Evolutionary conservation across 2,888 invertebrate genomes (phyloP).

Genomic region (Yponomeuta evonymella): DNA sequence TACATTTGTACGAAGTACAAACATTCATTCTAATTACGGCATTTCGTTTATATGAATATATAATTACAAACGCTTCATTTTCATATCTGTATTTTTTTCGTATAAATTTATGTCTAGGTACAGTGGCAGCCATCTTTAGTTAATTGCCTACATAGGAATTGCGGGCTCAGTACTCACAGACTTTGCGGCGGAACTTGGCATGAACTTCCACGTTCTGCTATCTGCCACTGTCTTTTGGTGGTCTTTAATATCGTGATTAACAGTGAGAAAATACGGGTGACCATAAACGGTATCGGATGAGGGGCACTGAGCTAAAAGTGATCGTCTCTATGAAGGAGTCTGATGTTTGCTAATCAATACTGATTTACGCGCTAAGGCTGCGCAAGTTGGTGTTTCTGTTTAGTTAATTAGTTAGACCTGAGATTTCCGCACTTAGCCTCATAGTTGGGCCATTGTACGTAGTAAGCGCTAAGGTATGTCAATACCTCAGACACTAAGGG

Average conservation of each 20-base stretch:
- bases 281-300: background rate
- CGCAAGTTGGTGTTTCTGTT: background rate
- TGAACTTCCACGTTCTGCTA: background rate
- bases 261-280: background rate
- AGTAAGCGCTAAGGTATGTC: no score
- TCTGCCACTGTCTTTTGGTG: background rate
- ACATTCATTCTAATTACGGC: no score
- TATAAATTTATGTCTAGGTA: background rate
- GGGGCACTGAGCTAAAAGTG: background rate
- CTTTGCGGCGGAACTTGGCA: background rate
- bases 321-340: background rate
- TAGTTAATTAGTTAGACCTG: no score
- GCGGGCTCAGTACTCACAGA: background rate
- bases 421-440: no score
- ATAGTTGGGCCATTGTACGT: no score
- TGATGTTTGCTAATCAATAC: conserved; percentile 3
- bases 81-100: no score
- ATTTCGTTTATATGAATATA: no score
- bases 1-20: no score
- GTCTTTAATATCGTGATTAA: background rate
- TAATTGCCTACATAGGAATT: background rate
- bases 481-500: no score
- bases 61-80: no score
- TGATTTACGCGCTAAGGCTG: background rate
- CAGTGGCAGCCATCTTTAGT: background rate